Base-by-base conservation (phyloP, 2,113 vertebrate genomes). In the Theropithecus gelada region DNA sequence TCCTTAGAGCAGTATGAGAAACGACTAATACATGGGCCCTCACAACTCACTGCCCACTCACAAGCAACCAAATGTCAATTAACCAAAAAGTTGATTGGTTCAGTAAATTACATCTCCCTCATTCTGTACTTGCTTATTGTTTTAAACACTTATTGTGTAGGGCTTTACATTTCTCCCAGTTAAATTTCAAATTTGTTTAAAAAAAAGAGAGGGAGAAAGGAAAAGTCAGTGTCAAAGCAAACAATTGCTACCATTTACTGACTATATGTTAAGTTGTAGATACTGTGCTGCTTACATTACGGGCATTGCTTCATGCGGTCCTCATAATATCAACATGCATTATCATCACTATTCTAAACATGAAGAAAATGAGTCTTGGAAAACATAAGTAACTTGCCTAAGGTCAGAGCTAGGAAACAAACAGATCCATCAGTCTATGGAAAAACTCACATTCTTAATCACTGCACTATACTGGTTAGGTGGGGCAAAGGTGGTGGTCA, bases 101-200 rank as follows among this genome's bases (percentile, higher is more conserved):
- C 57, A 83, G 14, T 52, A 59, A 61, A 57, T 86, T 30, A 68
- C 23, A 43, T 22, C 25, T 75, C 43, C 50, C 38, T 79, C 59
- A 83, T 87, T 55, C n/a, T 79, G 3, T 66, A 78, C 30, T 81
- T 68, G 8, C 43, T 92, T 89, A 73, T 35, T 86, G 27, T 88
- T 75, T 90, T 73, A 80, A 81, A 95, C 2, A 75, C 27, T 18
- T 43, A n/a, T 12, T 68, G 35, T 43, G 5, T 55, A n/a, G 64
- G 83, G 35, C 20, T 82, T 94, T n/a, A 23, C 4, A 11, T 55
- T 86, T 82, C 79, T 95, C n/a, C 40, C 52, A 45, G 48, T 89
- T 73, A 92, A 48, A n/a, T 79, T 73, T 79, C 38, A 95, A 95
- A 61, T 27, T 95, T 48, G n/a, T 76, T 81, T 66, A 79, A 89